phyloP scores from a whole-genome alignment of 2,888 invertebrate genomes.

The Dyspetes luteomarginatus region DNA sequence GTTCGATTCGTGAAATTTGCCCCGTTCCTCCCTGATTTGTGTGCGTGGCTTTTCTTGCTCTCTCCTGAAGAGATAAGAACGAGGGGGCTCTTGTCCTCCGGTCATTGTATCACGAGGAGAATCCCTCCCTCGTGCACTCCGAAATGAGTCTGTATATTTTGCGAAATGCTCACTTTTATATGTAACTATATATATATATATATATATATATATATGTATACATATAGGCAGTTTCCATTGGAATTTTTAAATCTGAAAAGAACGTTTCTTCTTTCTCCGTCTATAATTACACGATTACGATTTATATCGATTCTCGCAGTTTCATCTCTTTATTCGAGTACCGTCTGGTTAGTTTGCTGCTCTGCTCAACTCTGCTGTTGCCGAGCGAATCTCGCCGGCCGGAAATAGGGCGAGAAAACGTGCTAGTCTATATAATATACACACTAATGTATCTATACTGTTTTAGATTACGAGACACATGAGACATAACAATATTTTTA shows the following conservation, averaged over 20 bases:
- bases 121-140: neutral
- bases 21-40: slow-evolving; percentile 43
- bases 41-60: slow-evolving; percentile 43
- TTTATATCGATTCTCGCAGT: neutral
- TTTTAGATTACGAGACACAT: slow-evolving; percentile 6
- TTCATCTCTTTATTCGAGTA: slow-evolving; percentile 7
- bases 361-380: slow-evolving; percentile 66
- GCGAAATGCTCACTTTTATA: neutral
- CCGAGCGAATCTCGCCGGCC: slow-evolving; percentile 72
- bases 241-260: neutral
- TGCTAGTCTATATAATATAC: slow-evolving; percentile 43
- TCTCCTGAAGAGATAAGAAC: slow-evolving; percentile 52
- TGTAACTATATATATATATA: neutral
- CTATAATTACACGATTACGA: neutral
- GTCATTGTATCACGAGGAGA: slow-evolving; percentile 10
- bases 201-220: neutral
- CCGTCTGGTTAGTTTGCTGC: slow-evolving; percentile 10
- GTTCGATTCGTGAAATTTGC: slow-evolving; percentile 56
- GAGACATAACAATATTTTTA: neutral
- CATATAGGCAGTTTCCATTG: neutral
- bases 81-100: slow-evolving; percentile 19
- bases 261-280: neutral
- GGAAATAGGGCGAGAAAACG: slow-evolving; percentile 71
- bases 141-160: neutral
- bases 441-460: slow-evolving; percentile 27